These are phyloP conservation scores for Lophotriccus pileatus DNA, from an alignment of 2,797 vertebrate species.

Conservation along the genomic window DNA sequence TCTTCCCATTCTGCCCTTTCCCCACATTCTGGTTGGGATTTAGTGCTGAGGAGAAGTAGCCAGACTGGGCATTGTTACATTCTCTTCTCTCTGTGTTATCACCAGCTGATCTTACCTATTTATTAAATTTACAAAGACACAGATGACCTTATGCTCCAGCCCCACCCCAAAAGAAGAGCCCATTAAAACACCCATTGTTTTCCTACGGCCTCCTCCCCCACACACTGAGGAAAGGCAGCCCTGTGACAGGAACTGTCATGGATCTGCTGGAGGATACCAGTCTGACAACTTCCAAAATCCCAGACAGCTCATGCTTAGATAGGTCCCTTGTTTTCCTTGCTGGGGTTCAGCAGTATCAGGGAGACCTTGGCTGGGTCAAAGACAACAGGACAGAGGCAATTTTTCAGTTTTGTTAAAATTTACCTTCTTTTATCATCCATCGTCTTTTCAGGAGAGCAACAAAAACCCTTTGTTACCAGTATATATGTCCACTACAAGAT, in stretches of 20 bases:
- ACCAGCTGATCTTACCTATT: background rate
- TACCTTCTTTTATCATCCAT: background rate
- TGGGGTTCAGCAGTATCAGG: background rate
- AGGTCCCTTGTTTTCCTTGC: background rate
- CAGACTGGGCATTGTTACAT: background rate
- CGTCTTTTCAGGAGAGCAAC: background rate
- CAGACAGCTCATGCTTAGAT: background rate
- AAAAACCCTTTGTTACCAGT: background rate
- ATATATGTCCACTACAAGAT: background rate
- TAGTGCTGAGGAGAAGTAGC: background rate
- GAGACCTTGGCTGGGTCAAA: background rate
- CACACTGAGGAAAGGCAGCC: background rate
- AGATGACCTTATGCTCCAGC: background rate
- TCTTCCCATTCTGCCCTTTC: background rate
- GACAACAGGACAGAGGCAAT: background rate
- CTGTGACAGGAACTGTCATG: background rate
- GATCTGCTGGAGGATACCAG: background rate
- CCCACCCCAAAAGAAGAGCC: background rate
- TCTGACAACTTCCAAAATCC: background rate
- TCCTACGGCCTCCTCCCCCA: background rate
- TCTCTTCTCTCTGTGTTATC: background rate
- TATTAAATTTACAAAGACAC: conserved; percentile 4
- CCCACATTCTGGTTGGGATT: background rate
- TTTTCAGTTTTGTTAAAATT: background rate
- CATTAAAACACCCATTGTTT: background rate